These are phyloP conservation scores for Dryobates pubescens DNA, from an alignment of 2,797 vertebrate genomes.

Conservation along the genomic window DNA sequence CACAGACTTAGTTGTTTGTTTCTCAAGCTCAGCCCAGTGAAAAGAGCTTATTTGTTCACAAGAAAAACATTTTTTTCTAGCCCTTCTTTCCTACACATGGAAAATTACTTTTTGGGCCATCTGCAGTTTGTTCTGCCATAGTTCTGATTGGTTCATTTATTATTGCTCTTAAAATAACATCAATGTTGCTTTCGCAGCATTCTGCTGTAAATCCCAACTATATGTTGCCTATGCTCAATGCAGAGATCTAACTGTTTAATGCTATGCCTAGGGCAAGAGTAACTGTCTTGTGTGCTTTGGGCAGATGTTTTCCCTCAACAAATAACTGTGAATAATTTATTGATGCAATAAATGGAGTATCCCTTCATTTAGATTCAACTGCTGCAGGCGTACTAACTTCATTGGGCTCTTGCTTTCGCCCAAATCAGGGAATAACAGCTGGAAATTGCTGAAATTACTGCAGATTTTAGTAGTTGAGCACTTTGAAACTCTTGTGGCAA, in stretches of 20 bases:
- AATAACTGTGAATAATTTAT: slow-evolving; percentile 23
- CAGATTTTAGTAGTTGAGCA: not conserved
- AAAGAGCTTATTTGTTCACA: not conserved
- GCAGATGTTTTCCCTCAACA: not conserved
- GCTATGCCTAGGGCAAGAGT: not conserved
- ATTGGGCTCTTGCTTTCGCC: not conserved
- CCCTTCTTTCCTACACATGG: not conserved
- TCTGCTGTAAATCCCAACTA: not conserved
- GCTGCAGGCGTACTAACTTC: not conserved
- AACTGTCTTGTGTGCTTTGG: not conserved
- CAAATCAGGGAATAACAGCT: not conserved
- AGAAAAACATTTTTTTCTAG: not conserved
- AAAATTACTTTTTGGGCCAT: not conserved
- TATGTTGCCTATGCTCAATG: not conserved
- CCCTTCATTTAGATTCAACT: not conserved
- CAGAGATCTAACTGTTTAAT: not conserved
- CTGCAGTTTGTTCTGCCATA: not conserved
- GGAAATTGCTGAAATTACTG: not conserved
- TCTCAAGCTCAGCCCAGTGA: not conserved
- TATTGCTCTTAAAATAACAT: not conserved
- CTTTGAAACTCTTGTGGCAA: not conserved
- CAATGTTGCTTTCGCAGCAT: not conserved
- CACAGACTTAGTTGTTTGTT: not conserved
- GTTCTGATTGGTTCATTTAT: not conserved
- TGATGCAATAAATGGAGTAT: not conserved